Evolutionary conservation across 2,888 invertebrate species (phyloP), one percentile per base, ranked within the genome.

Genomic region (Drosophila cyrtoloma): DNA sequence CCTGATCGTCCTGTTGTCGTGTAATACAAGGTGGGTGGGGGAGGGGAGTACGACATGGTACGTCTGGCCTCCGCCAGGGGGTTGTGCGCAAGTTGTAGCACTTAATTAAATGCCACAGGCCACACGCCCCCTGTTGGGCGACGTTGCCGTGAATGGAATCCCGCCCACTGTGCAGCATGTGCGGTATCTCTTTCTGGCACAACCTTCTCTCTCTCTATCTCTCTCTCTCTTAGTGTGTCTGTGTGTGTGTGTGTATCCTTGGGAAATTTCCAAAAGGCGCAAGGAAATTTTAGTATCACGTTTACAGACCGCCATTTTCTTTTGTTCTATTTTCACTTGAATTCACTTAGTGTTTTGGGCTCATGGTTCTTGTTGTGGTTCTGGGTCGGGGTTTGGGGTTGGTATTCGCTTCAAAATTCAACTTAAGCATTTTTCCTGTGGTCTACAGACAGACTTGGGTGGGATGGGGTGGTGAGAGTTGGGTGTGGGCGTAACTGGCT

Each of bases 91-190:
- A 67, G 75, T 78, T 82, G 81, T 86, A 79, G 79, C 79, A 86
- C 90, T 86, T 86, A 86, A 90, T 88, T 90, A 90, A 86, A 86
- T 88, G 79, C 84, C 61, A 51, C 71, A 72, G 58, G 72, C 80
- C 74, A 60, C 67, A 76, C 71, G 65, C 65, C 76, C 82, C 74
- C 72, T 75, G 66, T 61, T 39, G 75, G 62, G 66, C 50, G 35
- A 42, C 56, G 62, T 50, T 44, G 51, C 32, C 57, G 50, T 64
- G 51, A 35, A 56, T 79, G 70, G 76, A 90, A 83, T 83, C 86
- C 90, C 90, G 89, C 86, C 90, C 90, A 88, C 81, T 71, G 78
- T 72, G 72, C 69, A 78, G 67, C 79, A 71, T 82, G 65, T 63
- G 70, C 63, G 68, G 71, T 80, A 67, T 86, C 86, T 86, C 86